Evolutionary conservation across 2,888 invertebrate genomes (phyloP).

Genomic region (Agrochola litura): DNA sequence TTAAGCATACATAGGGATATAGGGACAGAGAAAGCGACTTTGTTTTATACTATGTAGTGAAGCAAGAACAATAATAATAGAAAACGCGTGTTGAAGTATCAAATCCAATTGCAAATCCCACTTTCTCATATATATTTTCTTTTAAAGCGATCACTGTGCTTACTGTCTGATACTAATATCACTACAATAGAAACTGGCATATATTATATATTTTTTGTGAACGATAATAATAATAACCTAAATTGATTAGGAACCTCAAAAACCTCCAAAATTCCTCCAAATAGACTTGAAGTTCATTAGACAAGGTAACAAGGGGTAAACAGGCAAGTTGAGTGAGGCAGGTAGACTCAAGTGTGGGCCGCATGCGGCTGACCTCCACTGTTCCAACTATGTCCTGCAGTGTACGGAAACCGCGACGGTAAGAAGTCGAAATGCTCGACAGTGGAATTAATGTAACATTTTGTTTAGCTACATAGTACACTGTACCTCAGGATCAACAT

Average conservation of each 20-base stretch:
- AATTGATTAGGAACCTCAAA: conserved; percentile 16
- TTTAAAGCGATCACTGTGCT: not conserved
- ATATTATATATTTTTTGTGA: not conserved
- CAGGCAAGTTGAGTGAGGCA: conserved; percentile 58
- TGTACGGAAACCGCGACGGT: conserved; percentile 71
- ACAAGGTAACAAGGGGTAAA: conserved; percentile 66
- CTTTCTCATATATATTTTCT: not conserved
- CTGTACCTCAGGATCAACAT: too few relatives aligned
- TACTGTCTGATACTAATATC: not conserved
- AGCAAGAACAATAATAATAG: not conserved
- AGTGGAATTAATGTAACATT: conserved; percentile 50
- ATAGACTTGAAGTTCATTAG: conserved; percentile 71
- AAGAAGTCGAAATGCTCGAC: conserved; percentile 63
- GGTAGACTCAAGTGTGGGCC: conserved; percentile 60
- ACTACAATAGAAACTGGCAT: not conserved
- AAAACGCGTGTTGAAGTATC: not conserved
- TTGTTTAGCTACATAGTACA: too few relatives aligned
- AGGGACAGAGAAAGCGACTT: too few relatives aligned
- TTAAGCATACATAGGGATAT: too few relatives aligned
- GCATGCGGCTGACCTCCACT: conserved; percentile 66
- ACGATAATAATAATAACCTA: conserved; percentile 5
- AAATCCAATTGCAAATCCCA: not conserved
- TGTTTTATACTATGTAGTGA: too few relatives aligned
- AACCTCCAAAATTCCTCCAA: conserved; percentile 32
- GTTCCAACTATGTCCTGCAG: conserved; percentile 70